Evolutionary conservation across 2,888 invertebrate species (phyloP).

Genomic region (Andrena chrysosceles): DNA sequence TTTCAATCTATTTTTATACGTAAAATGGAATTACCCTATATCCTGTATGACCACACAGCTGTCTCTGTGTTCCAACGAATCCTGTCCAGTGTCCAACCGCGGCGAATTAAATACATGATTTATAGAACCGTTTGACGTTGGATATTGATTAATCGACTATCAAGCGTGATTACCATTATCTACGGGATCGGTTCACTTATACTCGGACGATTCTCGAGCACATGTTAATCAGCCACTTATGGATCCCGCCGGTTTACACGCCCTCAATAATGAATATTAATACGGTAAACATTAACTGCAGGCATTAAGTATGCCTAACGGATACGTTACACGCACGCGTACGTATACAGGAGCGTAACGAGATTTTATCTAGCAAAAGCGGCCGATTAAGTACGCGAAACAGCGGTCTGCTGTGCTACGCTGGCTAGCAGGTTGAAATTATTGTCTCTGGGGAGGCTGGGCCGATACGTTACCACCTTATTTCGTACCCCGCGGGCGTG

Average conservation of each 20-base stretch:
- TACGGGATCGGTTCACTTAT: conserved; percentile 20
- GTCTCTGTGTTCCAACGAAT: background rate
- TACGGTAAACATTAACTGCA: conserved; percentile 25
- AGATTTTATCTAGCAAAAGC: conserved; percentile 30
- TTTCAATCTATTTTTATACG: background rate
- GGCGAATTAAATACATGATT: conserved; percentile 40
- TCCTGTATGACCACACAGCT: background rate
- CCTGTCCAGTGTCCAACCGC: conserved; percentile 1
- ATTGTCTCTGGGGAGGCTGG: background rate
- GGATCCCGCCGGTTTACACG: conserved; percentile 54
- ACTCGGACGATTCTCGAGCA: conserved; percentile 3
- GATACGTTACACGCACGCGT: conserved; percentile 19
- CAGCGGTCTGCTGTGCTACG: background rate
- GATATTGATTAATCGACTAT: conserved; percentile 45
- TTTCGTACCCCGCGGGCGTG: background rate
- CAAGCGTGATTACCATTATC: conserved; percentile 37
- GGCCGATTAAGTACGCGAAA: conserved; percentile 3
- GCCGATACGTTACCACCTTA: conserved; percentile 1
- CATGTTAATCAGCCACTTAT: conserved; percentile 54
- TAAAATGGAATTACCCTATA: background rate
- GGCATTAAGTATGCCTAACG: conserved; percentile 37
- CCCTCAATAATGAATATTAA: conserved; percentile 66
- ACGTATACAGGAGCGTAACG: conserved; percentile 8
- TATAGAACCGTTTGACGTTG: conserved; percentile 41
- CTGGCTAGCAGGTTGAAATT: conserved; percentile 3